Evolutionary conservation across 2,888 invertebrate genomes (phyloP), one percentile per base, ranked within the genome.

Genomic region (Amiota minor): DNA sequence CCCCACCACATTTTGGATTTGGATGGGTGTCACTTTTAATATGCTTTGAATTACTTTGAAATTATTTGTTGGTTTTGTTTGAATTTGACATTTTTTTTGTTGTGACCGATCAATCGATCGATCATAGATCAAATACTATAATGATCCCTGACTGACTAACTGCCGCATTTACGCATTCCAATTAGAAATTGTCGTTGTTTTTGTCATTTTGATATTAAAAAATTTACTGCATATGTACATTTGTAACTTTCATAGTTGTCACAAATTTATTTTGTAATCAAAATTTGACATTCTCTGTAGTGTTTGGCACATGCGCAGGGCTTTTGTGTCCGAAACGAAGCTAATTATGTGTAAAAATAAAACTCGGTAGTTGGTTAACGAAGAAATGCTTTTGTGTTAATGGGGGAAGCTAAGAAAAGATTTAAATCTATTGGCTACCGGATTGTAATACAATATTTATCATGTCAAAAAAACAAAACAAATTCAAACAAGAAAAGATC

Each of bases 311-410:
- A 61, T 61, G 61, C 20, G 50, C 50, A 50, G 50, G 9, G 49
- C 14, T 9, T 53, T 68, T 68, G 67, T 53, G 11, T 12, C 67
- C n/a, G 14, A 68, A 53, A 14, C 16, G 11, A 12, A 23, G n/a
- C 67, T 68, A 68, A 68, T 68, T 68, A 68, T 23, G 67, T 53
- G 67, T 50, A 68, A 68, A 68, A 68, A 68, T 59, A 59, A 16
- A 23, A 11, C 23, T 62, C 18, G 59, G 18, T 35, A 35, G 35
- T 35, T 35, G 35, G 35, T 6, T 35, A 35, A 35, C 6, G 35
- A 35, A 35, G 6, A 35, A 35, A 35, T 35, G 6, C 35, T 0
- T 35, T 35, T 35, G 35, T 35, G 35, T 35, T 35, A 35, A 6
- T 1, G 35, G 6, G 35, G 35, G 35, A 35, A 6, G 35, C 35